Evolutionary conservation across 2,797 vertebrate genomes (phyloP).

Genomic region (Taeniopygia guttata): DNA sequence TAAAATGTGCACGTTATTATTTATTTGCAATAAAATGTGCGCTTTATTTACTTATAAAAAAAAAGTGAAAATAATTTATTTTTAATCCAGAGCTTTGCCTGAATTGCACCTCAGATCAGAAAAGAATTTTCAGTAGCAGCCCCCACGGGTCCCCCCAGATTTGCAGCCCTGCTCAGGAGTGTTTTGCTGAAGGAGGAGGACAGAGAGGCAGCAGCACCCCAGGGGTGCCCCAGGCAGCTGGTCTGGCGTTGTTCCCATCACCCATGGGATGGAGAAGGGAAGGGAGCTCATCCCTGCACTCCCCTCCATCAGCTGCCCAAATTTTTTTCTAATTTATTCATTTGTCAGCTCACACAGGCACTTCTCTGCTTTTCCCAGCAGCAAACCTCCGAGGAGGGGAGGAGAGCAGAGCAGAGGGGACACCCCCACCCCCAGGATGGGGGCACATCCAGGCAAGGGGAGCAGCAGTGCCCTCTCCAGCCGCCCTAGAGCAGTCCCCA

Average conservation of each 20-base stretch:
- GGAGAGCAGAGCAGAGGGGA: neutral
- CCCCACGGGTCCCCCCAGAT: rapidly evolving
- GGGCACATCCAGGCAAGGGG: too few relatives aligned
- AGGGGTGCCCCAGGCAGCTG: rapidly evolving
- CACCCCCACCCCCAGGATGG: rapidly evolving
- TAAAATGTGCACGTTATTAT: too few relatives aligned
- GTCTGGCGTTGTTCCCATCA: rapidly evolving
- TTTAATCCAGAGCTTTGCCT: neutral
- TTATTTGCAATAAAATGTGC: too few relatives aligned
- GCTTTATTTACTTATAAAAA: too few relatives aligned
- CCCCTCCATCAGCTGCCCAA: neutral
- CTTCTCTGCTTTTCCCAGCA: neutral
- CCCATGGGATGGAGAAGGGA: neutral
- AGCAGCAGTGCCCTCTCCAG: neutral
- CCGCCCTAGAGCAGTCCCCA: neutral
- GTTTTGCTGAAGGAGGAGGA: neutral
- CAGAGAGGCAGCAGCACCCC: neutral
- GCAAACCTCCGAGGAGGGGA: neutral
- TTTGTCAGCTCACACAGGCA: neutral
- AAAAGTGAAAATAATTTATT: neutral
- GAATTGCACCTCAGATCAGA: neutral
- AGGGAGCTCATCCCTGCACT: neutral
- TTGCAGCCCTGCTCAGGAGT: neutral
- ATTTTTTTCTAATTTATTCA: rapidly evolving
- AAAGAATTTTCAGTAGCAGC: neutral